Conservation (phyloP, 35 echinoderm and acorn worm genomes). For the Lytechinus variegatus region DNA sequence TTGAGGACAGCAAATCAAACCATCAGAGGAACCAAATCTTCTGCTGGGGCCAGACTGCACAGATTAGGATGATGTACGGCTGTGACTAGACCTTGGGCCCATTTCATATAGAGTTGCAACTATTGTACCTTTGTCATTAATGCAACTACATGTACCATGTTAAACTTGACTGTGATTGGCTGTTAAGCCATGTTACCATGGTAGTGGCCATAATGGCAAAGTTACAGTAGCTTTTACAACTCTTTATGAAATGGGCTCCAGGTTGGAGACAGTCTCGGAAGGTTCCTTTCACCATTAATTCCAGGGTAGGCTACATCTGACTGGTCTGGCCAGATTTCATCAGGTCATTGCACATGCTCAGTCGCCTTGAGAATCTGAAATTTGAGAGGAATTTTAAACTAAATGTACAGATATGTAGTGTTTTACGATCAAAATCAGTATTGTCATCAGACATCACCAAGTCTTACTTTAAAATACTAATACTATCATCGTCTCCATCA, state of each 20-base stretch:
- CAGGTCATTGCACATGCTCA: conserved; percentile 59
- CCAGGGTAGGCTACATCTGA: conserved; percentile 63
- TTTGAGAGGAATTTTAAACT: background rate
- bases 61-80: conserved; percentile 68
- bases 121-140: no score
- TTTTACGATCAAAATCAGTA: background rate
- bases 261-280: conserved; percentile 70
- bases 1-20: conserved; percentile 72
- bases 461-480: background rate
- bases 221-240: no score
- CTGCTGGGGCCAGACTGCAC: conserved; percentile 54
- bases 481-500: background rate
- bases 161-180: no score
- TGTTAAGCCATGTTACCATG: no score
- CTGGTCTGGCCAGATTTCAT: conserved; percentile 29
- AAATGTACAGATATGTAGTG: no score
- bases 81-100: conserved; percentile 47
- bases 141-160: no score
- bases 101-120: no score
- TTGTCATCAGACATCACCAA: background rate
- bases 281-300: conserved; percentile 69
- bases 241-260: no score
- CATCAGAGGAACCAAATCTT: conserved; percentile 66
- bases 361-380: conserved; percentile 71
- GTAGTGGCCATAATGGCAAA: no score